phyloP scores from a whole-genome alignment of 2,797 vertebrate genomes.

The Gymnoscopelus braueri region DNA sequence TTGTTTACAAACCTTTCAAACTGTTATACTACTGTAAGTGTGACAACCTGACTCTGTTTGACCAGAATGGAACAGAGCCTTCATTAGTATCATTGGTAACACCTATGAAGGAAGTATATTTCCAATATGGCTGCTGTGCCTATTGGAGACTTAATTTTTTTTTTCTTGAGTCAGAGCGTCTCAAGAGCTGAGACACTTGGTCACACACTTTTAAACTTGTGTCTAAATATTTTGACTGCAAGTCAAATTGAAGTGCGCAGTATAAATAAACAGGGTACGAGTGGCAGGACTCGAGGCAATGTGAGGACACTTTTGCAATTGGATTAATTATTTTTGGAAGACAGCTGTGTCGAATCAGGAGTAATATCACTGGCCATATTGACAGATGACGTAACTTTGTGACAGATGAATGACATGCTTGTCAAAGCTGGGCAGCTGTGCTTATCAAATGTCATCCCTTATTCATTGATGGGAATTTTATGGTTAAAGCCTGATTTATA shows the following conservation, averaged over 20 bases:
- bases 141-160: too few relatives aligned
- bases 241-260: conserved; percentile 20
- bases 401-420: conserved; percentile 3
- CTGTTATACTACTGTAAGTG: too few relatives aligned
- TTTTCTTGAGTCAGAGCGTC: background rate
- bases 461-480: background rate
- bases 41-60: too few relatives aligned
- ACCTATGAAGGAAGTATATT: too few relatives aligned
- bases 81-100: too few relatives aligned
- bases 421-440: background rate
- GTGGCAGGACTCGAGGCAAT: conserved; percentile 33
- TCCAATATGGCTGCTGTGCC: too few relatives aligned
- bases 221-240: background rate
- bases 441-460: conserved; percentile 10
- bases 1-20: too few relatives aligned
- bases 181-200: conserved; percentile 2
- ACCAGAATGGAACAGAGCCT: too few relatives aligned
- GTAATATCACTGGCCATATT: background rate
- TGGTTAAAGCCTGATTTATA: background rate
- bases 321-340: conserved; percentile 4
- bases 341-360: conserved; percentile 15
- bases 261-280: conserved; percentile 35
- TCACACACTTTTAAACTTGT: background rate
- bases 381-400: conserved; percentile 10
- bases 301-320: conserved; percentile 25